These are phyloP conservation scores for Tamandua tetradactyla DNA, from an alignment of 2,797 vertebrate genomes.

Conservation along the genomic window DNA sequence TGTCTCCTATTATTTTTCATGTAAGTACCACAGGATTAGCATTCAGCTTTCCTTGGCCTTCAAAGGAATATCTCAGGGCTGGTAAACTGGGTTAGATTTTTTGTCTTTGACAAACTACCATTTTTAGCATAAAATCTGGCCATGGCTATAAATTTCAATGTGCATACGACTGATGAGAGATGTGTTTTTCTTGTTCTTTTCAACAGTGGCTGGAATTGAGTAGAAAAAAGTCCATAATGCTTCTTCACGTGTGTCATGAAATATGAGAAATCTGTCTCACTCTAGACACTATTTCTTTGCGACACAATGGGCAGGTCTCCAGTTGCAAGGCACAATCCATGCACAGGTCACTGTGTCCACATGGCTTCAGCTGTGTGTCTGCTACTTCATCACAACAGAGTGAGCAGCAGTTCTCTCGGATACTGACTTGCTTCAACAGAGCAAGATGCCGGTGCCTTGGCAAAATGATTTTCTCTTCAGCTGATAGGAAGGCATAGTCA, in stretches of 20 bases:
- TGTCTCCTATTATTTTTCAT: constrained; percentile 71
- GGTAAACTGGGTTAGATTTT: constrained; percentile 79
- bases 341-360: constrained; percentile 98
- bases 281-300: constrained; percentile 97
- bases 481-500: constrained; percentile 94
- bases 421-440: constrained; percentile 98
- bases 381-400: constrained; percentile 98
- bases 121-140: constrained; percentile 82
- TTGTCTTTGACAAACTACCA: constrained; percentile 80
- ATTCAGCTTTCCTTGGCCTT: constrained; percentile 72
- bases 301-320: constrained; percentile 99
- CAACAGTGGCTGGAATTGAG: constrained; percentile 81
- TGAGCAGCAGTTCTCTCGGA: constrained; percentile 98
- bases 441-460: constrained; percentile 93
- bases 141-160: constrained; percentile 80
- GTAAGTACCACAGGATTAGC: constrained; percentile 77
- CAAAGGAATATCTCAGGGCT: constrained; percentile 72
- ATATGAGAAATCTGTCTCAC: constrained; percentile 98
- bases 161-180: constrained; percentile 79
- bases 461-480: constrained; percentile 98
- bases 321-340: constrained; percentile 99
- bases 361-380: constrained; percentile 97
- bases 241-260: constrained; percentile 93
- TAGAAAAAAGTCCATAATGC: constrained; percentile 80
- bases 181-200: constrained; percentile 79